Base-by-base conservation (phyloP, 2,888 invertebrate genomes). In the Trichopria drosophilae region DNA sequence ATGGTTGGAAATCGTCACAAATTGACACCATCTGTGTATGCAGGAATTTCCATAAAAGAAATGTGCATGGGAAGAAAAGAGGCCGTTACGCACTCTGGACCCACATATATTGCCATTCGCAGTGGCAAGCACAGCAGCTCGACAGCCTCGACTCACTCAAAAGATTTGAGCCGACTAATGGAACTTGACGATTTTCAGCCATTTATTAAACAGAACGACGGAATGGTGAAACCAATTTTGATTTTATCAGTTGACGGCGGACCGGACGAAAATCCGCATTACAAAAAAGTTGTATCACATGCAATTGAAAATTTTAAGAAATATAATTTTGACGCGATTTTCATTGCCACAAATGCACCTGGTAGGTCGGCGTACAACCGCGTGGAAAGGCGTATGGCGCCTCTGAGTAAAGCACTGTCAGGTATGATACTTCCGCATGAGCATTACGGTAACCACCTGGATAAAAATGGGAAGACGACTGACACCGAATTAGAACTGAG, bases 341-440 rank as follows among this genome's bases (percentile, higher is more conserved):
- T 34, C 20, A 20, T 34, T 10, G 34, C 7, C 4, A 34, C 18
- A n/a, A 18, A 34, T 34, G 34, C 34, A n/a, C 34, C 18, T 2
- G 34, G 34, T 5, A 18, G 18, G 31, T 34, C 20, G n/a, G n/a
- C n/a, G n/a, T n/a, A n/a, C n/a, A n/a, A n/a, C n/a, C n/a, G n/a
- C n/a, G n/a, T n/a, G n/a, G 34, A 34, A n/a, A 18, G 34, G 4
- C 18, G 7, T 6, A 34, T 34, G 34, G 34, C 34, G n/a, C 34
- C 18, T 19, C 20, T 34, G 20, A 34, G 10, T 6, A 34, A 34
- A 10, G 15, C 13, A 7, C 31, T 31, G 6, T 15, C 31, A 16
- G 31, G 31, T 15, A 16, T 31, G 13, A 16, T 31, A 15, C 6
- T 31, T 6, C 31, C 31, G 31, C n/a, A 31, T 10, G 31, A 31